Percentiles rank a stretch among this genome's conserved stretches.
Conservation (phyloP, 2,113 vertebrate species). For the Zapornia atra region DNA sequence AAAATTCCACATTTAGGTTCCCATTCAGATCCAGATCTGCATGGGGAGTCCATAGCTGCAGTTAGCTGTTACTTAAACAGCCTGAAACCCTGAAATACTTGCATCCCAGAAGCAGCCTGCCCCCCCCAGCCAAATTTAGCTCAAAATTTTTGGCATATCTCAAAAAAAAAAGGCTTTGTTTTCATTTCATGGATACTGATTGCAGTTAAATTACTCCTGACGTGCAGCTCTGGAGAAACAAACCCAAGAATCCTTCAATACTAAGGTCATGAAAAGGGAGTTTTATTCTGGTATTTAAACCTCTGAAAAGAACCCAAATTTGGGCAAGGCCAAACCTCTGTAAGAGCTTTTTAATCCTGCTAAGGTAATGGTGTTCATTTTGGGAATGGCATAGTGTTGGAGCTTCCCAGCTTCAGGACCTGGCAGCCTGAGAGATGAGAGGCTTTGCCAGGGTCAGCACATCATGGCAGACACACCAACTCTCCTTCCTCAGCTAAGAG, state of each 20-base stretch:
- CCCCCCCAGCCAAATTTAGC: neutral
- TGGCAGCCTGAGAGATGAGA: neutral
- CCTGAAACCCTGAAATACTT: neutral
- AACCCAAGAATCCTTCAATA: neutral
- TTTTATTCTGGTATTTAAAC: neutral
- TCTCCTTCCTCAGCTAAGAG: neutral
- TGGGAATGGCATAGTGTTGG: neutral
- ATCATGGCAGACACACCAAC: accelerated
- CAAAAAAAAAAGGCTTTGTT: neutral
- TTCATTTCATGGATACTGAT: neutral
- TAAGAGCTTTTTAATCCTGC: neutral
- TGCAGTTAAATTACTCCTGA: neutral
- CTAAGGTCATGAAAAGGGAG: neutral
- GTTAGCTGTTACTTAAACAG: neutral
- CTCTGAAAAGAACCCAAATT: neutral
- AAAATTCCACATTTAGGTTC: neutral
- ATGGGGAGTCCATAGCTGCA: neutral
- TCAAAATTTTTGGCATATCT: neutral
- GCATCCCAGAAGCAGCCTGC: neutral
- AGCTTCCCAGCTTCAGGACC: neutral
- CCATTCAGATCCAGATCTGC: neutral
- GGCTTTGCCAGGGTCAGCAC: neutral
- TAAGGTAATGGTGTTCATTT: neutral
- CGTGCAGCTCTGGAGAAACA: neutral
- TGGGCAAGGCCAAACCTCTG: neutral